Evolutionary conservation across 1,140 invertebrate species (phyloP).

Genomic region (Nephila pilipes): DNA sequence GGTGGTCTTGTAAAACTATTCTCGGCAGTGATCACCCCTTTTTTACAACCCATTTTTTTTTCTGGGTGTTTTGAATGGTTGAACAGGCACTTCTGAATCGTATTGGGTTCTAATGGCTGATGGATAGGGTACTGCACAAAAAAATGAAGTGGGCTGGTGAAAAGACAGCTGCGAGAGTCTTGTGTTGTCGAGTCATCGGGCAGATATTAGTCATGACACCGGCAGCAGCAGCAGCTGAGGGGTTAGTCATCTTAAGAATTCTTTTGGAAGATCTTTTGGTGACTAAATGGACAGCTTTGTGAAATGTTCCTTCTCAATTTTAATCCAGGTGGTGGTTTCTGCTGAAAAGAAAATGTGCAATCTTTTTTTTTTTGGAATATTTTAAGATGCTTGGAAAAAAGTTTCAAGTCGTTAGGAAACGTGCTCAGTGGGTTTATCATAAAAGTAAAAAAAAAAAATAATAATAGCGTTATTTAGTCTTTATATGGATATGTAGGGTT

Average conservation of each 20-base stretch:
- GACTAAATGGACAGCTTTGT: background rate
- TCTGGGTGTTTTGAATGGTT: background rate
- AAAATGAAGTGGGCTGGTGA: background rate
- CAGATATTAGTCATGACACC: slow-evolving; percentile 2
- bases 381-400: too few relatives aligned
- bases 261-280: background rate
- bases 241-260: background rate
- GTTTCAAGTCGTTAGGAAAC: too few relatives aligned
- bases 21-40: background rate
- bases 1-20: slow-evolving; percentile 30
- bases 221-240: background rate
- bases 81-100: background rate
- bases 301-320: background rate
- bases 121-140: background rate
- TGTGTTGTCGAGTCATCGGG: background rate
- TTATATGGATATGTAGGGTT: too few relatives aligned
- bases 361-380: too few relatives aligned
- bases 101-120: slow-evolving; percentile 7
- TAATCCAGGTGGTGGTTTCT: background rate
- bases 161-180: background rate
- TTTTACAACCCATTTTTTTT: background rate
- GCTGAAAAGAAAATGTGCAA: too few relatives aligned
- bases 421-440: too few relatives aligned
- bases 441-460: too few relatives aligned
- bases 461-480: too few relatives aligned